These are phyloP conservation scores for Pentalonia nigronervosa DNA, from an alignment of 1,140 invertebrate species.

Conservation along the genomic window DNA sequence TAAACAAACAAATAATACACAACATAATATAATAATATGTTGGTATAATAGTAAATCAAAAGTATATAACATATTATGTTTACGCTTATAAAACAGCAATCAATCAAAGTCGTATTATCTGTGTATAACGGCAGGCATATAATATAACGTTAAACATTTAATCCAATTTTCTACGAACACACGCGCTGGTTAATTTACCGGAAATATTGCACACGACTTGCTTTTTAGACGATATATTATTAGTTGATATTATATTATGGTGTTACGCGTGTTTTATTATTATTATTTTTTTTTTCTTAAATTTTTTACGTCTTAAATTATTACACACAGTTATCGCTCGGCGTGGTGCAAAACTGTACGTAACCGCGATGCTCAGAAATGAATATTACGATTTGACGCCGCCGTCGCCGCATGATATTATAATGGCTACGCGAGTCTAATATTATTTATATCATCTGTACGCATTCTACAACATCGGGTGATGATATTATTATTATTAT, in stretches of 20 bases:
- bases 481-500: background rate
- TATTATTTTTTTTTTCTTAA: background rate
- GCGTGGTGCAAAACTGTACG: background rate
- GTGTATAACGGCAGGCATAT: background rate
- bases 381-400: background rate
- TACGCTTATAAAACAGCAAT: conserved; percentile 31
- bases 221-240: conserved; percentile 25
- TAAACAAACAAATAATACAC: background rate
- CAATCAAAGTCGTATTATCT: conserved; percentile 47
- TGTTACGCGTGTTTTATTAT: background rate
- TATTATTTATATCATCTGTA: background rate
- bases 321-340: background rate
- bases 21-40: background rate
- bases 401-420: background rate
- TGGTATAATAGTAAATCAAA: background rate
- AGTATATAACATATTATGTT: background rate
- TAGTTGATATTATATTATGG: conserved; percentile 21
- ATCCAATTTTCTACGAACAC: conserved; percentile 35
- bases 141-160: conserved; percentile 41
- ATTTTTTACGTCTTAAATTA: background rate
- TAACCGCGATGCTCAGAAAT: background rate
- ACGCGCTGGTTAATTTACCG: conserved; percentile 35
- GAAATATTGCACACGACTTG: conserved; percentile 43
- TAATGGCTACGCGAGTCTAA: background rate
- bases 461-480: background rate